Base-by-base conservation (phyloP, 2,797 vertebrate genomes). In the Adrianichthys oophorus region DNA sequence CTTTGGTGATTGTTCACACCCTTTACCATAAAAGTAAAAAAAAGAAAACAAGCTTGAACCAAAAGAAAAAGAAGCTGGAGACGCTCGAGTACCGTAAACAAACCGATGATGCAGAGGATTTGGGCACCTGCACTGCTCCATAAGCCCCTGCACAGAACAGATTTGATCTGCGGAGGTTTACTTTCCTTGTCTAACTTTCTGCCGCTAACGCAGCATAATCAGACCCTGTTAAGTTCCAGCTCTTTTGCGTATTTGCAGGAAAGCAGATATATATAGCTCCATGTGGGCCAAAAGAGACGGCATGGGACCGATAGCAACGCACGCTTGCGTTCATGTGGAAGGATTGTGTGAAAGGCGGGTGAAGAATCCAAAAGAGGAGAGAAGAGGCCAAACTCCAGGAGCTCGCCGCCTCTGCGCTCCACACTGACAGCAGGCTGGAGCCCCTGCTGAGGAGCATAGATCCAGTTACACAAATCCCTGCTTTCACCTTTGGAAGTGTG, bases 251-350 rank as follows among this genome's bases (percentile, higher is more conserved):
- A 79, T 83, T 80, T 80, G 86, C 84, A 81, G 78, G 53, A 59
- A 73, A 67, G 77, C 41, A 21, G 79, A 85, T 89, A 88, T 87
- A 92, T 90, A 91, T 90, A 91, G 73, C 82, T 47, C 63, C 4
- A 1, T 10, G 59, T 10, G 59, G 69, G 76, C 58, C 54, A 79
- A 72, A 41, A 59, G 71, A 63, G 60, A 49, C 50, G 61, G 56
- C 58, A 16, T 1, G 5, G 69, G 69, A 65, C 56, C n/a, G 65
- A 62, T 56, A 55, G 67, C 13, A 37, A 54, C 37, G 47, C 32
- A 49, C 52, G 68, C 64, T 59, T 56, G 4, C 52, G 19, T 62
- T 40, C 14, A 48, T 10, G 48, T 23, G 43, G 59, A 48, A 52
- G 51, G 23, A 50, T 24, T 52, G 52, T 42, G 41, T 15, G 10